phyloP scores from a whole-genome alignment of 2,797 vertebrate species.

The Corythornis leucogaster region DNA sequence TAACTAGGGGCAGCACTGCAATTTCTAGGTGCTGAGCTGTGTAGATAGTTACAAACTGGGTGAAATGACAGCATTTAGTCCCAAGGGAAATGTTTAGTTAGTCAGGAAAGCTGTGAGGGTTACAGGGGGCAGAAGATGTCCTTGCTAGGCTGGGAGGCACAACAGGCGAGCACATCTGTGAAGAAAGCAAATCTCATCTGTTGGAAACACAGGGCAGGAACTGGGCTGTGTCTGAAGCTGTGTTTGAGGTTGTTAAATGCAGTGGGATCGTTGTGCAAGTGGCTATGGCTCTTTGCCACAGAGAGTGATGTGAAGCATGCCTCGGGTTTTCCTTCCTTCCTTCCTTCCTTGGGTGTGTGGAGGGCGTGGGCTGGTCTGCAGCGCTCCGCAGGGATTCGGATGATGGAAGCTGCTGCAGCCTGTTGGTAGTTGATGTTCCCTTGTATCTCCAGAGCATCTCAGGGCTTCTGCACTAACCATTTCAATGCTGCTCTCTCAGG shows the following conservation, averaged over 20 bases:
- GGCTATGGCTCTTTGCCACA: neutral
- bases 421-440: neutral
- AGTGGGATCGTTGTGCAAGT: neutral
- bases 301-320: neutral
- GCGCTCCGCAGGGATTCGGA: neutral
- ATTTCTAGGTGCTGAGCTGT: neutral
- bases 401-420: neutral
- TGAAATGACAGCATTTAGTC: neutral
- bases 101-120: neutral
- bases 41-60: accelerated
- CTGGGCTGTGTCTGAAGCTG: neutral
- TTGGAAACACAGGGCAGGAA: neutral
- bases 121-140: accelerated
- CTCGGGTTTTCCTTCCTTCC: neutral
- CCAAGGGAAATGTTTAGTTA: neutral
- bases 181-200: neutral
- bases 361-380: neutral
- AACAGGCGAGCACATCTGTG: neutral
- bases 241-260: neutral
- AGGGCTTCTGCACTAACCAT: neutral
- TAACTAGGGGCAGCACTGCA: accelerated
- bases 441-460: neutral
- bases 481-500: neutral
- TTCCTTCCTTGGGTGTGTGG: neutral
- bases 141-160: neutral